Evolutionary conservation across 2,888 invertebrate species (phyloP), one percentile per base, ranked within the genome.

Genomic region (Lochmaea capreae): DNA sequence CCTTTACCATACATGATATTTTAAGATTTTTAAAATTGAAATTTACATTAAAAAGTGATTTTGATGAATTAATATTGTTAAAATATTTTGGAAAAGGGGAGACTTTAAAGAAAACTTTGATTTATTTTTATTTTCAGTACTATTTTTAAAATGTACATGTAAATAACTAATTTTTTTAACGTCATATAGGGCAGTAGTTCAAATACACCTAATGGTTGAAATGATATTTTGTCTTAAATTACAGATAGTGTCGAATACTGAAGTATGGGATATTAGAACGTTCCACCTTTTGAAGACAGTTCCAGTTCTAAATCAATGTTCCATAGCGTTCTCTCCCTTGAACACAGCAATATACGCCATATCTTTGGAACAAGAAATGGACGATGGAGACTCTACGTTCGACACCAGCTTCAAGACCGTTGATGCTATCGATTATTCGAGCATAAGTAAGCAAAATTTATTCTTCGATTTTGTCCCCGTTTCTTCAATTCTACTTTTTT

Each of bases 241-340:
- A 85, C 85, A 93, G 91, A 92, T 98, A 57, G 95, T 99, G 83
- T 97, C 98, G 71, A 99, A 99, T 85, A 97, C 98, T 0, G 98
- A 99, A 91, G 97, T 99, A 69, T 99, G 99, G 99, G 99, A 99
- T 86, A 87, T 99, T 39, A 89, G 99, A 80, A 98, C 97, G 58
- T 98, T 97, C 87, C 96, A 97, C 84, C 88, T 99, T 58, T 88
- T 99, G 49, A 93, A 97, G 85, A 98, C 98, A 0, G 98, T 99
- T 67, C 96, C 98, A 1, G 93, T 95, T 0, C 89, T 99, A 76
- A 97, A 98, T 85, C 96, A 97, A 85, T 97, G 97, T 81, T 88
- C 91, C 86, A 92, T 98, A 6, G 90, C 93, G 74, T 99, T 99
- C 88, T 97, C 97, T 73, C 93, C 95, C 3, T 90, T 93, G 70